A percentile compares a stretch with the other conserved stretches of the same genome.
These are phyloP conservation scores for Takifugu rubripes DNA, from an alignment of 2,797 vertebrate species.

Conservation along the genomic window DNA sequence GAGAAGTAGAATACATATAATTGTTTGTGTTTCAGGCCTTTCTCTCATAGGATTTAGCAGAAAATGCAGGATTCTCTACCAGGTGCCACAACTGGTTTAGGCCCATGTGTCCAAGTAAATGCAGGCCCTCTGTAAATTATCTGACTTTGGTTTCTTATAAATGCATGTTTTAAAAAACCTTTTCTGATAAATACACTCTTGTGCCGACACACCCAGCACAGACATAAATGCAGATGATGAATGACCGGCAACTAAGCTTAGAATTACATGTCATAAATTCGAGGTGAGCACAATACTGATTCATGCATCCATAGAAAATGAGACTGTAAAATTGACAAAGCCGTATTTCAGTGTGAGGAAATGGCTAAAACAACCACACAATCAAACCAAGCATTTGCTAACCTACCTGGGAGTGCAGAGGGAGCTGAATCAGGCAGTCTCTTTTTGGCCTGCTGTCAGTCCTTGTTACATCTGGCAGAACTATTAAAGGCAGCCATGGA, in stretches of 20 bases:
- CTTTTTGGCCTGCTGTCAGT: conserved; percentile 54
- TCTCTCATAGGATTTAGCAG: neutral
- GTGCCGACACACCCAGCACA: neutral
- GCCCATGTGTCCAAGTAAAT: neutral
- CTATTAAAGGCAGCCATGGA: conserved; percentile 57
- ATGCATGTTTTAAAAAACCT: too few relatives aligned
- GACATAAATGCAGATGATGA: too few relatives aligned
- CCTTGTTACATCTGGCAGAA: conserved; percentile 48
- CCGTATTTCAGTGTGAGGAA: neutral
- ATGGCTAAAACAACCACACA: neutral
- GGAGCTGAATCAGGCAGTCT: conserved; percentile 50
- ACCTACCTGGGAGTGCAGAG: conserved; percentile 66
- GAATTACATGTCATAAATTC: neutral
- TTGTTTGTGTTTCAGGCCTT: conserved; percentile 14
- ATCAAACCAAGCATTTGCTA: conserved; percentile 18
- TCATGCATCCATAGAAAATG: neutral
- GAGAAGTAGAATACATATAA: conserved; percentile 39
- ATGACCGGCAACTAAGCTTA: neutral
- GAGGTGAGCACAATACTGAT: conserved; percentile 6
- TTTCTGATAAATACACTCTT: neutral
- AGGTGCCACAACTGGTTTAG: conserved; percentile 7
- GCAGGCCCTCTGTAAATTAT: neutral
- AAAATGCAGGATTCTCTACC: neutral
- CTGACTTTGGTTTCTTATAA: too few relatives aligned
- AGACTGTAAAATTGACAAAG: neutral